Evolutionary conservation across 2,888 invertebrate species (phyloP), one percentile per base, ranked within the genome.

Genomic region (Synanthedon myopaeformis): DNA sequence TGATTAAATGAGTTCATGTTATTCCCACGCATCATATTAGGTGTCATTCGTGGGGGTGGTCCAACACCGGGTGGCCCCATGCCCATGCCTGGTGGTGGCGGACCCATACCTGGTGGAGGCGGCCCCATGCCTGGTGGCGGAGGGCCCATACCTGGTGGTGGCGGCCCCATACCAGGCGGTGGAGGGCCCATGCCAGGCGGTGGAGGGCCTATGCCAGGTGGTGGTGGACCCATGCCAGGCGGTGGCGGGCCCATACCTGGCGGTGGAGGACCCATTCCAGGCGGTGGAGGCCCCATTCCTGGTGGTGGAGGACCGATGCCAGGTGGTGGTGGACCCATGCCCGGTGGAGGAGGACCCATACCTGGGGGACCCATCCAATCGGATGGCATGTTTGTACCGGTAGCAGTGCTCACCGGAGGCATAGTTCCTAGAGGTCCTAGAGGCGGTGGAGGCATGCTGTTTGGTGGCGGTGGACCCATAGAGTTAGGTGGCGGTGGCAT

Each of bases 31-130:
- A 82, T 80, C 78, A 83, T 82, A n/a, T 77, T 73, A 4, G 73
- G 77, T 1, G 77, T 76, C 72, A 81, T 80, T 2, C 78, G 35
- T 35, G 64, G 66, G 0, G 57, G 55, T 3, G 85, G 83, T 0
- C 84, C 84, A 81, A 84, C 79, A 1, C 81, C 81, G 11, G 83
- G 82, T 1, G 84, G 83, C 2, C 80, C 84, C 74, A 83, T 78
- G 53, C 83, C 82, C 81, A 83, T 79, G 3, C 74, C 65, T 55
- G 79, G 70, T 65, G 70, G 70, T 55, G 68, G 82, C n/a, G 75
- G 74, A 1, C 77, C 76, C 72, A 81, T 80, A 2, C 78, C 77
- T n/a, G 76, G 74, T 0, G 76, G 76, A 14, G 73, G 74, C 4
- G 79, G 76, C n/a, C 74, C 73, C 70, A 76, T 70, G 1, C 65